Evolutionary conservation across 2,113 vertebrate species (phyloP).

Genomic region (Spheniscus mendiculus): DNA sequence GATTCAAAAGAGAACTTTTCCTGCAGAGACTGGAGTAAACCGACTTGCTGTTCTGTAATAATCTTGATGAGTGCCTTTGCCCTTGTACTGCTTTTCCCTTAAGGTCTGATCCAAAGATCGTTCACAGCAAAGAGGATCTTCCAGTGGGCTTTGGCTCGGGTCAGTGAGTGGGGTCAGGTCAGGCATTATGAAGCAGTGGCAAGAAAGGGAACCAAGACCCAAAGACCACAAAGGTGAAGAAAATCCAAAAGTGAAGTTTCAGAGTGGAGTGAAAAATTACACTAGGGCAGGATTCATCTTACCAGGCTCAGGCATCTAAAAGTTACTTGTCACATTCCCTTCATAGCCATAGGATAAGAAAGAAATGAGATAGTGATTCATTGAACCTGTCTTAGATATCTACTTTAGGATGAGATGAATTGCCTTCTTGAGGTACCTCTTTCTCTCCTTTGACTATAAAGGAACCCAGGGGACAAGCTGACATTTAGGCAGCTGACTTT

Average conservation of each 20-base stretch:
- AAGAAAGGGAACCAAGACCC: neutral
- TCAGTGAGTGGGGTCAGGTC: neutral
- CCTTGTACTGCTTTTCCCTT: neutral
- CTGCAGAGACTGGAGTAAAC: neutral
- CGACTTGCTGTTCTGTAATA: neutral
- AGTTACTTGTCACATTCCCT: neutral
- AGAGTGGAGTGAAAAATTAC: neutral
- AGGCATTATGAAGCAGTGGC: neutral
- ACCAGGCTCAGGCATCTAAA: neutral
- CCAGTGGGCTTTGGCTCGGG: neutral
- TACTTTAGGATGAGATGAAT: neutral
- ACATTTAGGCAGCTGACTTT: constrained; percentile 1
- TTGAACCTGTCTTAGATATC: neutral
- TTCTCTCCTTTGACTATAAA: neutral
- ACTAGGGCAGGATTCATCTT: neutral
- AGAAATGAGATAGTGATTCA: constrained; percentile 12
- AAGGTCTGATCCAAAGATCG: neutral
- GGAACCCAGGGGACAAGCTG: neutral
- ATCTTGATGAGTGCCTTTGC: neutral
- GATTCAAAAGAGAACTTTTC: neutral
- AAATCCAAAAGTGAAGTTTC: neutral
- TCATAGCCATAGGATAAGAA: neutral
- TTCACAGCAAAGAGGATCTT: neutral
- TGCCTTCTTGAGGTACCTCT: neutral
- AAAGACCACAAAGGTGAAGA: neutral